Evolutionary conservation across 2,113 vertebrate species (phyloP).

Genomic region (Cyprinodon tularosa): DNA sequence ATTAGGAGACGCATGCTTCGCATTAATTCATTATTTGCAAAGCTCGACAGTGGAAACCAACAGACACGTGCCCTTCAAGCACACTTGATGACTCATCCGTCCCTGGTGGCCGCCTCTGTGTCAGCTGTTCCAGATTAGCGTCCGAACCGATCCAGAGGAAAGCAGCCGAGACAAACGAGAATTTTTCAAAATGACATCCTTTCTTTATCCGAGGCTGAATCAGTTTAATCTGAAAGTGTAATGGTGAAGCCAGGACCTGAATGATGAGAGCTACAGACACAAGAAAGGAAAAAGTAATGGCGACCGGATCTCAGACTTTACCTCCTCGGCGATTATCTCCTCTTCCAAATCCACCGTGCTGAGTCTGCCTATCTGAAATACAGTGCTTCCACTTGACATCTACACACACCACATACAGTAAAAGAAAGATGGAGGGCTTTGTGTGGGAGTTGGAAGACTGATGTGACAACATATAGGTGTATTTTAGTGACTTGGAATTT

Average conservation of each 20-base stretch:
- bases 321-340: constrained; percentile 79
- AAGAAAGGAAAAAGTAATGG: constrained; percentile 22
- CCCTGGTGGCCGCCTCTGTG: background rate
- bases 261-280: constrained; percentile 31
- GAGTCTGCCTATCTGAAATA: constrained; percentile 87
- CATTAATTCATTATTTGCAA: constrained; percentile 14
- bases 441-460: constrained; percentile 7
- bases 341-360: constrained; percentile 92
- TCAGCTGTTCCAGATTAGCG: constrained; percentile 5
- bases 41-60: constrained; percentile 24
- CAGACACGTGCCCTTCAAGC: constrained; percentile 24
- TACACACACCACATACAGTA: constrained; percentile 69
- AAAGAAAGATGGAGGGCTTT: constrained; percentile 40
- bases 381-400: constrained; percentile 75
- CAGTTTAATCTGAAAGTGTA: background rate
- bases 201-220: constrained; percentile 14
- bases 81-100: constrained; percentile 42
- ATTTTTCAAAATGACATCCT: background rate
- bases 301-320: constrained; percentile 55
- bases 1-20: background rate
- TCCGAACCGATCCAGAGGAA: background rate
- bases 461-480: background rate
- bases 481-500: background rate
- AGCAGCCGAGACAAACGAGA: background rate
- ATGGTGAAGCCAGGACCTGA: constrained; percentile 12